These are phyloP conservation scores for Dendrolimus pini DNA, from an alignment of 2,888 invertebrate genomes.

Conservation along the genomic window DNA sequence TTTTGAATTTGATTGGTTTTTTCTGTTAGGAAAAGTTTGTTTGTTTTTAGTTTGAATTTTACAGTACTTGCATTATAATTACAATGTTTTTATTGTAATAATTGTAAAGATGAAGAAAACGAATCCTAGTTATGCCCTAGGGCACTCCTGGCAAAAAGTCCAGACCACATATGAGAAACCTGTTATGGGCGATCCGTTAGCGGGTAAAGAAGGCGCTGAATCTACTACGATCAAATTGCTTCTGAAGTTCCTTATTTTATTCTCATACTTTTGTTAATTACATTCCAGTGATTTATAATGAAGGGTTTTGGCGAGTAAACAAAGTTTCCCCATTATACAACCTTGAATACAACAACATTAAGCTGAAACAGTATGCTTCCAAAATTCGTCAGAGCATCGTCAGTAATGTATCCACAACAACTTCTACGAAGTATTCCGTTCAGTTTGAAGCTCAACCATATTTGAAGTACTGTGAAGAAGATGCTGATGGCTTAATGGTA, in stretches of 20 bases:
- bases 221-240: too few relatives aligned
- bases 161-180: slow-evolving; percentile 13
- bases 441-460: slow-evolving; percentile 41
- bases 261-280: not conserved
- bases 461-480: slow-evolving; percentile 54
- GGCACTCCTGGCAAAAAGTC: slow-evolving; percentile 19
- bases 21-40: too few relatives aligned
- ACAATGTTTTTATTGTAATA: too few relatives aligned
- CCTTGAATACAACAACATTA: slow-evolving; percentile 43
- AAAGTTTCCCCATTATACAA: slow-evolving; percentile 58
- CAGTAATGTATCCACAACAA: slow-evolving; percentile 32
- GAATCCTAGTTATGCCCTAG: slow-evolving; percentile 4
- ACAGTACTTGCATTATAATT: slow-evolving; percentile 15
- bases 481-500: slow-evolving; percentile 54
- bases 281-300: slow-evolving; percentile 55
- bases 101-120: not conserved
- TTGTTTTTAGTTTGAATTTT: slow-evolving; percentile 5
- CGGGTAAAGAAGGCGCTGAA: slow-evolving; percentile 20
- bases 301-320: slow-evolving; percentile 51
- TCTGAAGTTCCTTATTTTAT: not conserved
- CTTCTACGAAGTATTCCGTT: slow-evolving; percentile 43
- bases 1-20: too few relatives aligned
- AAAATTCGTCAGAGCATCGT: slow-evolving; percentile 56
- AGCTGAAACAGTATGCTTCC: slow-evolving; percentile 58
- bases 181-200: slow-evolving; percentile 29